phyloP scores from a whole-genome alignment of 2,888 invertebrate genomes.

The Micoletzkya japonica region DNA sequence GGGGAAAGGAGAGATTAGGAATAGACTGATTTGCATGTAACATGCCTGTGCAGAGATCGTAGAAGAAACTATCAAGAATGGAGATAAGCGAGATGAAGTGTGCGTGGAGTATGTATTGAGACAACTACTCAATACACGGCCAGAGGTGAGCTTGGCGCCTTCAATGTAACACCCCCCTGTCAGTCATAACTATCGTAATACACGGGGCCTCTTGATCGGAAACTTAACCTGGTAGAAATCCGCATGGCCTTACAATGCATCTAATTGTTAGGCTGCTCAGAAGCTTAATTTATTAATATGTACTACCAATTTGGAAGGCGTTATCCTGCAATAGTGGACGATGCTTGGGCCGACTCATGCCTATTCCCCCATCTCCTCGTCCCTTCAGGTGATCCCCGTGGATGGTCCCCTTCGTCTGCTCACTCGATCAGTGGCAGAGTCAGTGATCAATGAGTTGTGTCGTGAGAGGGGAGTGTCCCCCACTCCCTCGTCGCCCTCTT shows the following conservation, averaged over 20 bases:
- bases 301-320: too few relatives aligned
- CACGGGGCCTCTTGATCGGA: not conserved
- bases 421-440: constrained; percentile 6
- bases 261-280: too few relatives aligned
- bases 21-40: not conserved
- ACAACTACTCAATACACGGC: constrained; percentile 13
- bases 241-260: too few relatives aligned
- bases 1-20: too few relatives aligned
- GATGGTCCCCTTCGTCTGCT: constrained; percentile 11
- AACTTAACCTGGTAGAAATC: not conserved
- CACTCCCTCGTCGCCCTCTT: too few relatives aligned
- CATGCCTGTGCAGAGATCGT: constrained; percentile 29
- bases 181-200: too few relatives aligned
- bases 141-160: too few relatives aligned
- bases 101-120: constrained; percentile 29
- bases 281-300: too few relatives aligned
- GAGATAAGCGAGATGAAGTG: constrained; percentile 28
- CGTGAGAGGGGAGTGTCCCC: too few relatives aligned
- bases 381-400: constrained; percentile 7
- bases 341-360: too few relatives aligned
- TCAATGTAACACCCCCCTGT: too few relatives aligned
- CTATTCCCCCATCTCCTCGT: not conserved
- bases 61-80: constrained; percentile 12
- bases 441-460: constrained; percentile 2
- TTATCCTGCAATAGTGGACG: too few relatives aligned